These are phyloP conservation scores for Diglossa brunneiventris DNA, from an alignment of 2,113 vertebrate genomes.

Conservation along the genomic window DNA sequence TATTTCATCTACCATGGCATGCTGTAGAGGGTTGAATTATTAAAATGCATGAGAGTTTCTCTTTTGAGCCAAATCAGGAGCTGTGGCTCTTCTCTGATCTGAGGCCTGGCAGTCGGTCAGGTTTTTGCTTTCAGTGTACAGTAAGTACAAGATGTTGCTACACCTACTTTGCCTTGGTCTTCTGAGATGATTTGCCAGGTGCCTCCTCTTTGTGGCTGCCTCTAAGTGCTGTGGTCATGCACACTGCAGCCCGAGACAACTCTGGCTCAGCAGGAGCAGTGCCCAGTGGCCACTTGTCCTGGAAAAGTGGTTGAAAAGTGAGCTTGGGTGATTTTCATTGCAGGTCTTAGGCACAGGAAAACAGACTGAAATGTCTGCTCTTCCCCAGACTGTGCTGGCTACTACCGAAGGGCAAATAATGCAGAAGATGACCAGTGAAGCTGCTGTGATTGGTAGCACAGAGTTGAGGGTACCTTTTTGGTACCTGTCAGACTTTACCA, in stretches of 20 bases:
- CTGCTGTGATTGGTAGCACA: neutral
- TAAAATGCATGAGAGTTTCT: constrained; percentile 8
- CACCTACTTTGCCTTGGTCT: neutral
- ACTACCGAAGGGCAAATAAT: neutral
- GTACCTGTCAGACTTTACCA: neutral
- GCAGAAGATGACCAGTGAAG: neutral
- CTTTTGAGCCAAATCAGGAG: constrained; percentile 8
- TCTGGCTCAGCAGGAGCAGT: neutral
- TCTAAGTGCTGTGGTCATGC: neutral
- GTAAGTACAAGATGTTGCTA: neutral
- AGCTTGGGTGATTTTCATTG: neutral
- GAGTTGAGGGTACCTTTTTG: neutral
- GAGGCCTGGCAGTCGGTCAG: neutral
- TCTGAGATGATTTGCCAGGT: neutral
- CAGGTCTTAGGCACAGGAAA: neutral
- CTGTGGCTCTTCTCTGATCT: constrained; percentile 26
- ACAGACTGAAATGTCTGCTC: neutral
- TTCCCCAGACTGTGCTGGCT: neutral
- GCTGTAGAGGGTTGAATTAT: neutral
- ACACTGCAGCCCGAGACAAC: neutral
- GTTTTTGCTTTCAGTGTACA: neutral
- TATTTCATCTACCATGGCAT: neutral
- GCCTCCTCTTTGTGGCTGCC: neutral
- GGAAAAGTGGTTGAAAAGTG: neutral
- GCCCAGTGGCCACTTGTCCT: neutral